Conservation (phyloP, 1,140 invertebrate genomes). For the Saccostrea glomerata region DNA sequence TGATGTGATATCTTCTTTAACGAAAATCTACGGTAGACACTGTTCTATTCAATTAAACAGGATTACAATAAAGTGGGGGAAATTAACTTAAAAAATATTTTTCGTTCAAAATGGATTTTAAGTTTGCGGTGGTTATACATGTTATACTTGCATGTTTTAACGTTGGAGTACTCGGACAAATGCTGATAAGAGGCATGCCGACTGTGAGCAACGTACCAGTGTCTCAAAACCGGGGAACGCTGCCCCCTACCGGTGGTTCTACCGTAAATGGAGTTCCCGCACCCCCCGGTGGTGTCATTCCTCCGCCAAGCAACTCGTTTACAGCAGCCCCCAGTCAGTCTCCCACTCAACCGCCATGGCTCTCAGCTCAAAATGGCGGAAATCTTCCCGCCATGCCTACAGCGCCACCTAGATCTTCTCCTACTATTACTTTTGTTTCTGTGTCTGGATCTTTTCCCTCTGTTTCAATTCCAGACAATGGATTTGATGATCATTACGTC, state of each 20-base stretch:
- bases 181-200: background rate
- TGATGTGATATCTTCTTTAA: background rate
- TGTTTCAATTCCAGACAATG: constrained; percentile 21
- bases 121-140: background rate
- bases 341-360: background rate
- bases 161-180: background rate
- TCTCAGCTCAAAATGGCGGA: background rate
- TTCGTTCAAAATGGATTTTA: background rate
- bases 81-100: background rate
- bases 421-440: constrained; percentile 8
- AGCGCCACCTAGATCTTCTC: background rate
- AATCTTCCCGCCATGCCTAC: constrained; percentile 14
- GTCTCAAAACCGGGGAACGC: background rate
- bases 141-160: no score
- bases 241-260: background rate
- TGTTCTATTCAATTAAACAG: background rate
- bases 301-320: background rate
- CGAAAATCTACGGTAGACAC: background rate
- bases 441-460: constrained; percentile 25
- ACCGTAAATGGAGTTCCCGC: background rate
- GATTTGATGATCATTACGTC: constrained; percentile 34
- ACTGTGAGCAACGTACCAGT: background rate
- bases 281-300: background rate
- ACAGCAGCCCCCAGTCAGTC: background rate
- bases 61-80: background rate